phyloP scores from a whole-genome alignment of 92 coral and sea anemone species.

The Porites rus region DNA sequence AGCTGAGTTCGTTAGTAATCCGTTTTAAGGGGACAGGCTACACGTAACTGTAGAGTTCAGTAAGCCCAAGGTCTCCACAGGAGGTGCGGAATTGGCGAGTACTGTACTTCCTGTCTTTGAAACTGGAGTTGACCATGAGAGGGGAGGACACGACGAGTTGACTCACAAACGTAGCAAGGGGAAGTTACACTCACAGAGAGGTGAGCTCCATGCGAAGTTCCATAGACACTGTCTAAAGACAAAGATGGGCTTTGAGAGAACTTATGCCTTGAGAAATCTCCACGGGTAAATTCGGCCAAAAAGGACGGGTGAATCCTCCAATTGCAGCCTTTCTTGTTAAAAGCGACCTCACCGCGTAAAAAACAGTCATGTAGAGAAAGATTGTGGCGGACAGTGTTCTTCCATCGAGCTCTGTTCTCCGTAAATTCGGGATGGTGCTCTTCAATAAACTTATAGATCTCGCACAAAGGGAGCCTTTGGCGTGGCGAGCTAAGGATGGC shows the following conservation, averaged over 20 bases:
- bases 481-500: conserved; percentile 51
- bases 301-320: conserved; percentile 53
- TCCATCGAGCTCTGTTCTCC: conserved; percentile 51
- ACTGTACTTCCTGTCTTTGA: conserved; percentile 14
- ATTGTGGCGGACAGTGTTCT: conserved; percentile 61
- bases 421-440: conserved; percentile 48
- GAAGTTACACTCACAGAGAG: background rate
- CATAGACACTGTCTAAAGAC: background rate
- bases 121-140: background rate
- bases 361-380: conserved; percentile 55
- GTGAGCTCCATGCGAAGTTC: background rate
- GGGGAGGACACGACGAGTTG: conserved; percentile 2
- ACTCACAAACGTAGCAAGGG: conserved; percentile 14
- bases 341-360: conserved; percentile 33
- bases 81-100: background rate
- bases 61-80: conserved; percentile 24
- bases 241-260: background rate
- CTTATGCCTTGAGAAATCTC: conserved; percentile 47
- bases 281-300: conserved; percentile 28
- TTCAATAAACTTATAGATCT: conserved; percentile 46
- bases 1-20: too few relatives aligned
- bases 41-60: background rate
- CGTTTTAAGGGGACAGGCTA: background rate
- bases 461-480: conserved; percentile 31
- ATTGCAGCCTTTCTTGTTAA: conserved; percentile 23